These are phyloP conservation scores for Raja brachyura DNA, from an alignment of 2,113 vertebrate genomes.

Conservation along the genomic window DNA sequence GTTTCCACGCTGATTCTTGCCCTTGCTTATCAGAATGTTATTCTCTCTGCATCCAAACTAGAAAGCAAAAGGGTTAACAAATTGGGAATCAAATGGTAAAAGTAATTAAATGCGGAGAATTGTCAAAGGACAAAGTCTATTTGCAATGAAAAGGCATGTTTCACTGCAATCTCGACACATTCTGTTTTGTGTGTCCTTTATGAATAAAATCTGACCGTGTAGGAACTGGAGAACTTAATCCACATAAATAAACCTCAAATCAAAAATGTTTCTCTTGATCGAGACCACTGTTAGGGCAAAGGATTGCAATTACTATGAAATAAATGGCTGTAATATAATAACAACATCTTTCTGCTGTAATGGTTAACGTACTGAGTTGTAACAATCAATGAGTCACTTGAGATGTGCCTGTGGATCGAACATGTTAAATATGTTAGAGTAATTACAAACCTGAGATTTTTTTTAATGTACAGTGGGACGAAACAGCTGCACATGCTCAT, in stretches of 20 bases:
- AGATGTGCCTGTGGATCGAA: not conserved
- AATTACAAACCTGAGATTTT: not conserved
- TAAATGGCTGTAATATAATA: not conserved
- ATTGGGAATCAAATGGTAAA: not conserved
- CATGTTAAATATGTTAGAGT: not conserved
- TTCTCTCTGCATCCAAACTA: not conserved
- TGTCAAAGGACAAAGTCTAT: not conserved
- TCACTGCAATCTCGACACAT: not conserved
- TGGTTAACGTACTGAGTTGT: not conserved
- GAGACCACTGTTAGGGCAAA: no score
- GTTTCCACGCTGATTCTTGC: not conserved
- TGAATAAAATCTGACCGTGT: not conserved
- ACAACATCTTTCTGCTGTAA: not conserved
- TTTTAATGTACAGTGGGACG: not conserved
- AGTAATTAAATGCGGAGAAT: not conserved
- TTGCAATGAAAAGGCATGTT: not conserved
- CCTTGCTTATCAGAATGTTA: not conserved
- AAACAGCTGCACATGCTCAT: constrained; percentile 23
- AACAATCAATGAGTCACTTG: not conserved
- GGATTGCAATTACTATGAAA: not conserved
- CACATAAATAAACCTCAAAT: not conserved
- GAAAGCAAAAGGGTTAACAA: not conserved
- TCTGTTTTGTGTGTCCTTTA: not conserved
- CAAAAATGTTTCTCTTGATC: not conserved
- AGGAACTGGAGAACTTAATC: not conserved